Evolutionary conservation across 2,888 invertebrate species (phyloP).

Genomic region (Eupsilia transversa): DNA sequence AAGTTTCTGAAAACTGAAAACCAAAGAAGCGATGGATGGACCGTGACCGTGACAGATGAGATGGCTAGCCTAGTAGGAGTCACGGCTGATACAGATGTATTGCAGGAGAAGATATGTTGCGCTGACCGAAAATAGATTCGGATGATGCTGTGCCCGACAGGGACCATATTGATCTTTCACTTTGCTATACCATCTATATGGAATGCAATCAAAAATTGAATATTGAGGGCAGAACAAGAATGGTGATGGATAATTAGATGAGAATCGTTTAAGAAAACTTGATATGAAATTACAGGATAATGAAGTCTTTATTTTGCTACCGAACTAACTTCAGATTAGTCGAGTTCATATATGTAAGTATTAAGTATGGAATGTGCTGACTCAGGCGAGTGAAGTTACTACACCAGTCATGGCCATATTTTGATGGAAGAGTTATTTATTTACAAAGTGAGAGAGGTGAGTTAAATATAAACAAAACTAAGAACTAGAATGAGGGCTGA

Average conservation of each 20-base stretch:
- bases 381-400: constrained; percentile 1
- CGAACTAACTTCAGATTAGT: constrained; percentile 16
- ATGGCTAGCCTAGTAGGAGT: too few relatives aligned
- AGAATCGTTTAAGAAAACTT: neutral
- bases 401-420: neutral
- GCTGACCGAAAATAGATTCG: too few relatives aligned
- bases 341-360: constrained; percentile 6
- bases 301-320: neutral
- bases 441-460: neutral
- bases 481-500: neutral
- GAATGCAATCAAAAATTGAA: too few relatives aligned
- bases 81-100: neutral
- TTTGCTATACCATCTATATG: too few relatives aligned
- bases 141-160: too few relatives aligned
- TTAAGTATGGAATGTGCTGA: constrained; percentile 36
- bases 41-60: too few relatives aligned
- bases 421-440: neutral
- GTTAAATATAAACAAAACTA: neutral
- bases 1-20: too few relatives aligned
- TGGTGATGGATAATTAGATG: neutral
- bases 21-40: too few relatives aligned
- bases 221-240: neutral
- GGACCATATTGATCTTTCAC: too few relatives aligned
- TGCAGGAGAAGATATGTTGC: too few relatives aligned
- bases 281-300: neutral